Evolutionary conservation across 35 echinoderm and acorn worm genomes (phyloP), one percentile per base, ranked within the genome.

Genomic region (Lytechinus variegatus): DNA sequence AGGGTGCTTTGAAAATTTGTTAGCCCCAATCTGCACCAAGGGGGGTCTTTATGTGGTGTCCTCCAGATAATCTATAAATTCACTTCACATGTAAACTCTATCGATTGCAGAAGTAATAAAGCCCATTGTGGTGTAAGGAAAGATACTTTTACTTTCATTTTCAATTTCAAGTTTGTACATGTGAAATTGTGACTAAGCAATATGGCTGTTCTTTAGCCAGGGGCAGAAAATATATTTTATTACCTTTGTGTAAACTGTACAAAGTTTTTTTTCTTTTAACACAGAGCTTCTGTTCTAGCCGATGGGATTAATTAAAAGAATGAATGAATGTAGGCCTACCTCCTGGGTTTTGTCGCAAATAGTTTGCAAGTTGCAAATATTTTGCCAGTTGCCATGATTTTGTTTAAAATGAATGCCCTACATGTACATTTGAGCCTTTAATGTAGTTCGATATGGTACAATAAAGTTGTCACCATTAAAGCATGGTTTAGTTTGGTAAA

Each of bases 61-160:
- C 4, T n/a, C 4, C 66, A 79, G 4, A 79, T 79, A 79, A 79
- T 79, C 66, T 79, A 79, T 79, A 79, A 79, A n/a, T 79, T 79
- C 19, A 79, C 19, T 79, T 24, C 66, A 79, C 66, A 19, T 79
- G 66, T 24, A 79, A 79, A 79, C 66, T 24, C 66, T 79, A 79
- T 79, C 24, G 66, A 79, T 79, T 79, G 66, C n/a, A 79, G 21
- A 24, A 6, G 19, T 71, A 21, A 79, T 24, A 79, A 79, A 7
- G 66, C 66, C 21, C 19, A n/a, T 79, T 79, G 66, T 79, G 19
- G 14, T 7, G 66, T 79, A 16, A 79, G 66, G 19, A 7, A 79
- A 19, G 19, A n/a, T 79, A 79, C 66, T 79, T 79, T 79, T 79
- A 79, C 66, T 79, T 79, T 79, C 66, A 79, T 79, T 79, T 79